Conservation (phyloP, 2,888 invertebrate species). For the Incurvaria masculella region DNA sequence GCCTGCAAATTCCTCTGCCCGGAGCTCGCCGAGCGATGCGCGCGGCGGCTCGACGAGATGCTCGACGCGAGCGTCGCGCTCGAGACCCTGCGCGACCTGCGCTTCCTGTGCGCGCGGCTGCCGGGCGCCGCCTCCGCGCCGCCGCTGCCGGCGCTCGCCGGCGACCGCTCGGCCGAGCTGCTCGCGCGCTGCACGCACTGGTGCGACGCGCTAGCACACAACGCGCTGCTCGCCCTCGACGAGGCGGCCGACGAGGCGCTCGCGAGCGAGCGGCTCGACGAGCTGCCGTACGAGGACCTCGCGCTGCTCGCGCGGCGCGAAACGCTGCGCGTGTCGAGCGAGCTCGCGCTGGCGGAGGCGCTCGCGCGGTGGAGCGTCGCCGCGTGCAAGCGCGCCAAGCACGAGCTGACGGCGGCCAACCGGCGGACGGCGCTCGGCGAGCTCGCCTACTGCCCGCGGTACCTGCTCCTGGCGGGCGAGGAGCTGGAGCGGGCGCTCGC, state of each 20-base stretch:
- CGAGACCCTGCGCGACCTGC: conserved; percentile 58
- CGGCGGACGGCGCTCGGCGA: conserved; percentile 47
- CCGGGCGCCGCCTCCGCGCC: conserved; percentile 51
- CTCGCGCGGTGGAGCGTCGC: conserved; percentile 55
- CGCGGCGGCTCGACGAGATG: conserved; percentile 62
- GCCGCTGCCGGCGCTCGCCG: conserved; percentile 38
- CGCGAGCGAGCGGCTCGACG: conserved; percentile 42
- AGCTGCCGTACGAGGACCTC: conserved; percentile 63
- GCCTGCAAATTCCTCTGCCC: conserved; percentile 73
- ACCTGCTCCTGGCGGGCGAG: conserved; percentile 62
- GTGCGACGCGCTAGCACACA: conserved; percentile 63
- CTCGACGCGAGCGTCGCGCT: conserved; percentile 63
- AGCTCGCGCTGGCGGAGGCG: conserved; percentile 60
- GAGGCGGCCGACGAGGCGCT: conserved; percentile 43
- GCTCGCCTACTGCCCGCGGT: conserved; percentile 61
- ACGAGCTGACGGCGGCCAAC: conserved; percentile 42
- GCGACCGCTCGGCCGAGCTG: conserved; percentile 35
- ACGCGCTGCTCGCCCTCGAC: conserved; percentile 58
- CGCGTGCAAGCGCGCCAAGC: conserved; percentile 41
- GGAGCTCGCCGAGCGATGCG: conserved; percentile 65
- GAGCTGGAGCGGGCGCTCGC: conserved; percentile 59
- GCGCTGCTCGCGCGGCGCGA: conserved; percentile 64
- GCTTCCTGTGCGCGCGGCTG: conserved; percentile 42
- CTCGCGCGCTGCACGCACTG: conserved; percentile 46
- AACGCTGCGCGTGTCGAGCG: conserved; percentile 62